These are phyloP conservation scores for Apodemia mormo DNA, from an alignment of 2,888 invertebrate species.

Conservation along the genomic window DNA sequence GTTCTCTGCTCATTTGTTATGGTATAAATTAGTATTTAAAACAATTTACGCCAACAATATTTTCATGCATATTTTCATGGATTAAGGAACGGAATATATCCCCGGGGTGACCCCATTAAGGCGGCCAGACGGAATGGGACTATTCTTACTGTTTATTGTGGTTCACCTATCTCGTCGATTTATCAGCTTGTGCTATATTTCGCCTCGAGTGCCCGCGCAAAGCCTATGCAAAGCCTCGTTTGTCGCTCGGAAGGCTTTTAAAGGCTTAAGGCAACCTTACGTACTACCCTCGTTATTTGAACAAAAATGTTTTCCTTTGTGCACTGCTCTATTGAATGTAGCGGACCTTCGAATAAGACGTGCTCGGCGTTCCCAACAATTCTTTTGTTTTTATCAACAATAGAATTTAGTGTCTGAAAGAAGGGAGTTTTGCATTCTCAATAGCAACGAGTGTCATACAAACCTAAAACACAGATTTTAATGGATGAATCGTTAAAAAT, in stretches of 20 bases:
- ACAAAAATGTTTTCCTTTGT: slow-evolving; percentile 40
- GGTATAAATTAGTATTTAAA: too few species aligned
- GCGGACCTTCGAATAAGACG: slow-evolving; percentile 11
- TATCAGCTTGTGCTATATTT: slow-evolving; percentile 26
- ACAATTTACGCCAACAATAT: too few species aligned
- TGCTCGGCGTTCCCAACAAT: slow-evolving; percentile 5
- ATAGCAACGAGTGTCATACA: not conserved
- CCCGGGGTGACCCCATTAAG: not conserved
- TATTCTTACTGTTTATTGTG: slow-evolving; percentile 28
- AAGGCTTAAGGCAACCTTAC: slow-evolving; percentile 36
- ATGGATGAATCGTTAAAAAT: not conserved
- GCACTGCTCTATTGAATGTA: slow-evolving; percentile 14
- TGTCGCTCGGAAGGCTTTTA: slow-evolving; percentile 34
- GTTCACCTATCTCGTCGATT: slow-evolving; percentile 28
- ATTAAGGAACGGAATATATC: not conserved
- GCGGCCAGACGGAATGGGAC: slow-evolving; percentile 20
- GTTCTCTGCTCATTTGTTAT: too few species aligned
- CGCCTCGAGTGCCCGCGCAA: slow-evolving; percentile 28
- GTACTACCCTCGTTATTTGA: slow-evolving; percentile 30
- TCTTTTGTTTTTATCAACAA: slow-evolving; percentile 16
- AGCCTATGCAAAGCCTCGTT: slow-evolving; percentile 35
- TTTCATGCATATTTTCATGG: not conserved
- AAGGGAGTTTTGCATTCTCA: not conserved
- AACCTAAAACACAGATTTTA: not conserved
- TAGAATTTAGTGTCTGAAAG: slow-evolving; percentile 5